phyloP scores from a whole-genome alignment of 2,797 vertebrate genomes.

The Chrosomus eos region DNA sequence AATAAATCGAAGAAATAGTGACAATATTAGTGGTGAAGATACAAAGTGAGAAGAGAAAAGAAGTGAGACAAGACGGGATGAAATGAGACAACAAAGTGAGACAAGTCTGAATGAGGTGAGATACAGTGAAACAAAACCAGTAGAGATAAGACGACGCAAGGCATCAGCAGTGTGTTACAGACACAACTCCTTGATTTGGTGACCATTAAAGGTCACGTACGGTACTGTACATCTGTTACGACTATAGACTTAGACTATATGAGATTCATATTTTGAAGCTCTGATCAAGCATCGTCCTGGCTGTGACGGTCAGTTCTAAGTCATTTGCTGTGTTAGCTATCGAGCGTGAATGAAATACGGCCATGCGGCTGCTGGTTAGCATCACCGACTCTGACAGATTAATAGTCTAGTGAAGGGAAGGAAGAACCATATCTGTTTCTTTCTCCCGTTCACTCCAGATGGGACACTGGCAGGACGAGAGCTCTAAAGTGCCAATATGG shows the following conservation, averaged over 20 bases:
- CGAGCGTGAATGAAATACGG: slow-evolving; percentile 33
- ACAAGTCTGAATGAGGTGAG: background rate
- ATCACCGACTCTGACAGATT: slow-evolving; percentile 56
- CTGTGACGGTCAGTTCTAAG: slow-evolving; percentile 16
- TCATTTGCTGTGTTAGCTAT: slow-evolving; percentile 41
- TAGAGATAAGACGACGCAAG: background rate
- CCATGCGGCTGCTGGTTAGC: slow-evolving; percentile 46
- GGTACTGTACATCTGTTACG: background rate
- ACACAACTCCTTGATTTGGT: background rate
- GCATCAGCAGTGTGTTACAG: background rate
- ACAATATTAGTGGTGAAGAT: background rate
- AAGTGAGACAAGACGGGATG: background rate
- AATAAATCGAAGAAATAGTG: background rate
- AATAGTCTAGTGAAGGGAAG: slow-evolving; percentile 40
- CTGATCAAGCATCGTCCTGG: background rate
- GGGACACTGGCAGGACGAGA: slow-evolving; percentile 82
- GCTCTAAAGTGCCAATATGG: slow-evolving; percentile 87
- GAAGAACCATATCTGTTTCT: slow-evolving; percentile 29
- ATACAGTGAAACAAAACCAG: background rate
- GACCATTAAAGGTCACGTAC: background rate
- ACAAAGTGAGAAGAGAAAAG: background rate
- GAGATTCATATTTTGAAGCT: slow-evolving; percentile 8
- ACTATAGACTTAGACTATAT: background rate
- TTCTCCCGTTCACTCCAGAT: slow-evolving; percentile 76
- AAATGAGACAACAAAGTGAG: background rate